Evolutionary conservation across 2,113 vertebrate species (phyloP), one percentile per base, ranked within the genome.

Genomic region (Trichomycterus rosablanca): DNA sequence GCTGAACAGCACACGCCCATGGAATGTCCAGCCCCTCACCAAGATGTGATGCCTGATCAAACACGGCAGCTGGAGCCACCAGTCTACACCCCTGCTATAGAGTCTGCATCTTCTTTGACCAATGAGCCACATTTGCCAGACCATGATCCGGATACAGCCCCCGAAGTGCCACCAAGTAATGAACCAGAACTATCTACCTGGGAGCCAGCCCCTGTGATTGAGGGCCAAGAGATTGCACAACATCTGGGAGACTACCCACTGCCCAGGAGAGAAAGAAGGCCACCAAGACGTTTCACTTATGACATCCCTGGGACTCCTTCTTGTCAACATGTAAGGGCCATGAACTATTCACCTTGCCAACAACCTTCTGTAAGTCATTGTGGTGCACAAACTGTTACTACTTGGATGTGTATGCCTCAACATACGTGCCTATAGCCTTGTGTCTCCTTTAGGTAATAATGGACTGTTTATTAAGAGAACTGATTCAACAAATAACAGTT

Each of bases 281-380:
- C 5, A 43, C 40, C 40, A 43, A n/a, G n/a, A 43, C 40, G 14
- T 15, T 43, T 43, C 15, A 43, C 40, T 43, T 43, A 43, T 43
- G 40, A 43, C 40, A 43, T 43, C 14, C 40, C 40, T 43, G 26
- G 26, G 26, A 30, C 26, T 30, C 3, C 26, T 30, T 30, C 26
- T 30, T 4, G 7, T 30, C 3, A 30, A 7, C 26, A 30, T 7
- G 7, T 7, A 3, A 30, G 7, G 7, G 26, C 26, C 26, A 4
- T 30, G 7, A 30, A 30, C 40, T 15, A 6, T 43, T 43, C 40
- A 3, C n/a, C 40, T 15, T 43, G 14, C 40, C 5, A 5, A 43
- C 15, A 43, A 5, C 40, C n/a, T n/a, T n/a, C n/a, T n/a, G n/a
- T 43, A 7, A 43, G 40, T 15, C 15, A 43, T 43, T 2, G 40